phyloP scores from a whole-genome alignment of 2,888 invertebrate genomes.

The Diachrysia chrysitis region DNA sequence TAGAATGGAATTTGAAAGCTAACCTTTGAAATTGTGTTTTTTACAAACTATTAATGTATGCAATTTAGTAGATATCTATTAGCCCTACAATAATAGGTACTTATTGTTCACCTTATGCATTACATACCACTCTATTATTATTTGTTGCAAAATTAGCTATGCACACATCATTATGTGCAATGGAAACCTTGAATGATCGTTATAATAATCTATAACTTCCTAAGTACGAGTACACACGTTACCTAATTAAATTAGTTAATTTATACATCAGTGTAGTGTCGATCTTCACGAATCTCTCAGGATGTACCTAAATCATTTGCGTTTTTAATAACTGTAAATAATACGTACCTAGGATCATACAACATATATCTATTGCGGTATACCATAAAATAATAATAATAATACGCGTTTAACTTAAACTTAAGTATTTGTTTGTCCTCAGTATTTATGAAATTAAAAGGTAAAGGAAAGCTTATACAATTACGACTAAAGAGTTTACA shows the following conservation, averaged over 20 bases:
- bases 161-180: conserved; percentile 5
- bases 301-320: conserved; percentile 14
- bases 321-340: conserved; percentile 1
- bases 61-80: not conserved
- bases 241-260: conserved; percentile 12
- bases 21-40: too few species aligned
- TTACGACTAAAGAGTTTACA: too few species aligned
- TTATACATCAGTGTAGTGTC: conserved; percentile 12
- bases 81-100: not conserved
- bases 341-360: too few species aligned
- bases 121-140: not conserved
- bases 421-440: too few species aligned
- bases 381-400: too few species aligned
- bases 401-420: not conserved
- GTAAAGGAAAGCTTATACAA: too few species aligned
- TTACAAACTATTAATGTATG: too few species aligned
- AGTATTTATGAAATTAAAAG: too few species aligned
- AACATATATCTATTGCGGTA: too few species aligned
- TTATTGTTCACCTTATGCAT: not conserved
- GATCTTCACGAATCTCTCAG: conserved; percentile 22
- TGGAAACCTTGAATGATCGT: conserved; percentile 13
- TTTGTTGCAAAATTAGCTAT: not conserved
- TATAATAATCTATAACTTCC: not conserved
- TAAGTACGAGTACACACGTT: not conserved
- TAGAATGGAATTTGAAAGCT: not conserved